Evolutionary conservation across 2,113 vertebrate genomes (phyloP), one percentile per base, ranked within the genome.

Genomic region (Suricata suricatta): DNA sequence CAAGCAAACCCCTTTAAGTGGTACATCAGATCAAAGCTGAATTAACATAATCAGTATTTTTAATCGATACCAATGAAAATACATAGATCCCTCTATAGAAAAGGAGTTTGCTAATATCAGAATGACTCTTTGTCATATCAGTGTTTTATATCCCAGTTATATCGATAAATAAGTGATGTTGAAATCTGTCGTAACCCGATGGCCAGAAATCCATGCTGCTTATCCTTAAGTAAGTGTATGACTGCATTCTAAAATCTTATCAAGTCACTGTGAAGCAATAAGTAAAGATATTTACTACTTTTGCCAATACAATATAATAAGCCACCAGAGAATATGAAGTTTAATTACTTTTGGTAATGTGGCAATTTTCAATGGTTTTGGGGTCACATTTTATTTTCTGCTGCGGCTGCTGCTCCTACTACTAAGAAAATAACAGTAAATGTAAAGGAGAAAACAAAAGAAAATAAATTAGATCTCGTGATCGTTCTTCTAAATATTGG

Each of bases 381-480:
- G 64, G 19, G 77, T 89, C 47, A 29, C 14, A 68, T 88, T 60
- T 90, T 47, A 82, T 47, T 95, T 88, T 95, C 54, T 93, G 52
- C 72, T 93, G 57, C 7, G 90, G 86, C 33, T 86, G 35, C 41
- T 38, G 27, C 13, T 90, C 33, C 29, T 44, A n/a, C 2, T 50
- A 19, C 1, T 81, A 90, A 11, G 69, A 92, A 83, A 93, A 91
- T 57, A 60, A 79, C 15, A 72, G 31, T 19, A 90, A 86, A 14
- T 68, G 50, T 31, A 94, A 85, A 93, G 80, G 44, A 90, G 87
- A 88, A 97, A 77, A 97, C 87, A 97, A 92, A 87, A 97, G 52
- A 97, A 92, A 97, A 83, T 93, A 88, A 97, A 86, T 87, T 85
- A 95, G 21, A 80, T 38, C 0, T 77, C 7, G 52, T 85, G 87